Evolutionary conservation across 2,888 invertebrate species (phyloP).

Genomic region (Harpagoxenus sublaevis): DNA sequence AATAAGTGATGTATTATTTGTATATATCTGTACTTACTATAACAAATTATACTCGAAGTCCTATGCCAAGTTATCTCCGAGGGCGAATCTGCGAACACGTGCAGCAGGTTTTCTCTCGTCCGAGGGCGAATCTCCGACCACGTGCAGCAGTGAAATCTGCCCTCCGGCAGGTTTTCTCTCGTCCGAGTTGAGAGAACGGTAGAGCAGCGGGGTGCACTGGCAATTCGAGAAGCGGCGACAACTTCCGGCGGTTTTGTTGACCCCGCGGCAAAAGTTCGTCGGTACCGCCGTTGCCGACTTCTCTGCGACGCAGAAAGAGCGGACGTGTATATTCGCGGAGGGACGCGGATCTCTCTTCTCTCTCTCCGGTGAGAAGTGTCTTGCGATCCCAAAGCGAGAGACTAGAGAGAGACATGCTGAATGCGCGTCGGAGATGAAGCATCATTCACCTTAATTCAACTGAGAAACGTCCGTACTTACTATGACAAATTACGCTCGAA

Average conservation of each 20-base stretch:
- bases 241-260: slow-evolving; percentile 85
- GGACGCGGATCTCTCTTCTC: slow-evolving; percentile 2
- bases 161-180: no score
- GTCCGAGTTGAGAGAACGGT: slow-evolving; percentile 30
- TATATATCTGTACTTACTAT: no score
- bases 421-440: slow-evolving; percentile 6
- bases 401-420: not conserved
- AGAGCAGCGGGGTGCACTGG: slow-evolving; percentile 59
- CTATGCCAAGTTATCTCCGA: no score
- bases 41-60: no score
- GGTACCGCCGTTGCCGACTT: slow-evolving; percentile 55
- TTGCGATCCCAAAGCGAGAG: slow-evolving; percentile 28
- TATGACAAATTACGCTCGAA: no score
- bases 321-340: slow-evolving; percentile 55
- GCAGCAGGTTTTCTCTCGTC: no score
- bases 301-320: slow-evolving; percentile 61
- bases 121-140: no score
- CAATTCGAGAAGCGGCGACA: slow-evolving; percentile 78
- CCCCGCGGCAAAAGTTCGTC: slow-evolving; percentile 77
- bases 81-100: no score
- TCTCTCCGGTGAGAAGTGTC: not conserved
- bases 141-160: no score
- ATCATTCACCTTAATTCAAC: slow-evolving; percentile 24
- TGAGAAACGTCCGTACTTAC: not conserved
- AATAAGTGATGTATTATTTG: no score